A percentile compares a stretch with the other conserved stretches of the same genome.
phyloP scores from a whole-genome alignment of 2,888 invertebrate species.

The Penaeus monodon region DNA sequence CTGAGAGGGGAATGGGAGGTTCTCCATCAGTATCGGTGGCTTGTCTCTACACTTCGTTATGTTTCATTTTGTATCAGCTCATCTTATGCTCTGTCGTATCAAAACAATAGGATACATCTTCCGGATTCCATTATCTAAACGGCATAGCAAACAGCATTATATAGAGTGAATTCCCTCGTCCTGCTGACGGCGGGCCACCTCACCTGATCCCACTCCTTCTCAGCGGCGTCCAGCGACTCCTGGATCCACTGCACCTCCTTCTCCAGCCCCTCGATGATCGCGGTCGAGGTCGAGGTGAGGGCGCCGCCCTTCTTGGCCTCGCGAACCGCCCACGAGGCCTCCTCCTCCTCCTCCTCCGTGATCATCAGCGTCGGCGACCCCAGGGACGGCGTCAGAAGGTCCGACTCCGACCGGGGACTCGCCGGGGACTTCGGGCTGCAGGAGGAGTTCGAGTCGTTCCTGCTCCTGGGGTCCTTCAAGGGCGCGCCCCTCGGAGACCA shows the following conservation, averaged over 20 bases:
- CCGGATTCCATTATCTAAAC: too few species aligned
- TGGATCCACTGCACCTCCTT: conserved; percentile 39
- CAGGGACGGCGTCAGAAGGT: background rate
- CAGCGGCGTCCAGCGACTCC: conserved; percentile 34
- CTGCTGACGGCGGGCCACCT: background rate
- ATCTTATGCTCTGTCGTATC: too few species aligned
- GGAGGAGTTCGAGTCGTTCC: conserved; percentile 1
- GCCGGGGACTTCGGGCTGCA: conserved; percentile 11
- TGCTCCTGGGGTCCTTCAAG: background rate
- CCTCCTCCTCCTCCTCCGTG: background rate
- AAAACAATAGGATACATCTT: too few species aligned
- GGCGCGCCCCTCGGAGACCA: conserved; percentile 29
- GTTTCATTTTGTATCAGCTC: too few species aligned
- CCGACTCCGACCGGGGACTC: background rate
- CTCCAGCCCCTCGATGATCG: conserved; percentile 47
- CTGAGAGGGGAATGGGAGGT: background rate
- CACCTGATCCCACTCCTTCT: conserved; percentile 46
- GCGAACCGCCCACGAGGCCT: background rate
- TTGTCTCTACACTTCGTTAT: too few species aligned
- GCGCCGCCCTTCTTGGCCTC: background rate
- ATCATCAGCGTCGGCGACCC: background rate
- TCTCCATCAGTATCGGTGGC: too few species aligned
- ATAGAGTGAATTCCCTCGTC: too few species aligned
- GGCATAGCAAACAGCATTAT: too few species aligned
- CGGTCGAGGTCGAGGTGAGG: conserved; percentile 27